Conservation (phyloP, 1,140 invertebrate species). For the Polypedilum pembai region DNA sequence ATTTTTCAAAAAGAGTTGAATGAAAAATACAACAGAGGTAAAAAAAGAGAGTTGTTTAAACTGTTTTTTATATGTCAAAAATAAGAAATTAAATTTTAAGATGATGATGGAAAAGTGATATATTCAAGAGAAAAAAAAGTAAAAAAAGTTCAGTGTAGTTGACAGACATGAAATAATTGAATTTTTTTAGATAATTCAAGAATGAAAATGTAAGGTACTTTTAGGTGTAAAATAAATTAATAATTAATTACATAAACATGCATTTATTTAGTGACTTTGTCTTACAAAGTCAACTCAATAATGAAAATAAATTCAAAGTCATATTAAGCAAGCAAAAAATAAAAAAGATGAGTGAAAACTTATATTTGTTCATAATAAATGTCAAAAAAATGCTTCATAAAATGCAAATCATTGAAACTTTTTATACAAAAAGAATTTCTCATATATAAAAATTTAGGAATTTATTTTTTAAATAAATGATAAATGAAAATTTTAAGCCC, state of each 20-base stretch:
- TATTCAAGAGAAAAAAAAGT: neutral
- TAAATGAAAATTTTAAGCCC: too few relatives aligned
- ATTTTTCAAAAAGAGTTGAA: neutral
- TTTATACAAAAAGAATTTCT: too few relatives aligned
- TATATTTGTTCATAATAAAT: too few relatives aligned
- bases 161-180: neutral
- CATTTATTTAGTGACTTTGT: too few relatives aligned
- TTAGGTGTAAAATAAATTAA: neutral
- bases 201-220: neutral
- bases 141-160: neutral
- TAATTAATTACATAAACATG: neutral
- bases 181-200: neutral
- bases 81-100: neutral
- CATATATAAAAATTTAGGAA: too few relatives aligned
- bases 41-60: conserved; percentile 3
- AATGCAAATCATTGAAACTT: too few relatives aligned
- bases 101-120: conserved; percentile 12
- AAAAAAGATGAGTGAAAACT: too few relatives aligned
- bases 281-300: too few relatives aligned
- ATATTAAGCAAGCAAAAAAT: too few relatives aligned
- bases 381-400: too few relatives aligned
- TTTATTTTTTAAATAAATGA: too few relatives aligned
- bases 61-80: conserved; percentile 24
- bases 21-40: neutral
- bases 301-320: too few relatives aligned